Conservation (phyloP, 1,140 invertebrate species). For the Drosophila sturtevanti region DNA sequence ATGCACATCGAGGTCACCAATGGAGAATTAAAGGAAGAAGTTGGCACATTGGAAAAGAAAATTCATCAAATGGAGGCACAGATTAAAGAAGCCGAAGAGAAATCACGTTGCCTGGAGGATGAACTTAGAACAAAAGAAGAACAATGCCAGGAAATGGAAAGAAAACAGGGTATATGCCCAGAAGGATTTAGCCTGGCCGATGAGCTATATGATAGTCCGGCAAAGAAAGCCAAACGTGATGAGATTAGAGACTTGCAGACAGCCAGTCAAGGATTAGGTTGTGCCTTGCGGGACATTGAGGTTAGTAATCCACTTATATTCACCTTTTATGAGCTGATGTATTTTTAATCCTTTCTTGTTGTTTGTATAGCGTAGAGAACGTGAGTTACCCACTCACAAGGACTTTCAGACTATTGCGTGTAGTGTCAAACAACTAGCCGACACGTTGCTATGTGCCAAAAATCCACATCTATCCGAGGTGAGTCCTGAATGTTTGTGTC, state of each 20-base stretch:
- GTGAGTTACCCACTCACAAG: conserved; percentile 64
- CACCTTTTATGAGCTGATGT: no score
- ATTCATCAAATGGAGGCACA: conserved; percentile 54
- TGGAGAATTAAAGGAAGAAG: conserved; percentile 85
- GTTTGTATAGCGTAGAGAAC: conserved; percentile 51
- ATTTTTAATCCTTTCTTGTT: no score
- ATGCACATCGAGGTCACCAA: conserved; percentile 85
- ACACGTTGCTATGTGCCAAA: conserved; percentile 60
- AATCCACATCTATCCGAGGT: conserved; percentile 63
- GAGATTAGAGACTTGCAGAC: conserved; percentile 56
- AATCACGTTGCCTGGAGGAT: conserved; percentile 63
- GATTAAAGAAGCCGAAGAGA: conserved; percentile 54
- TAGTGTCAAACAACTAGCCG: conserved; percentile 78
- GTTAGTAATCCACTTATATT: conserved; percentile 27
- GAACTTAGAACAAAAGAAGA: conserved; percentile 77
- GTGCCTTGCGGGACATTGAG: conserved; percentile 62
- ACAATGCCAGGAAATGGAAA: conserved; percentile 55
- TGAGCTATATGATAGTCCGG: conserved; percentile 71
- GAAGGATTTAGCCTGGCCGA: conserved; percentile 72
- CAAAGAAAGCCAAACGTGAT: conserved; percentile 62
- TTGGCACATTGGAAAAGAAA: conserved; percentile 78
- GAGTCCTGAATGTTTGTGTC: conserved; percentile 31
- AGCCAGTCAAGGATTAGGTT: conserved; percentile 61
- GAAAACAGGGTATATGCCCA: conserved; percentile 54
- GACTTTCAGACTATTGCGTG: conserved; percentile 71